Base-by-base conservation (phyloP, 2,113 vertebrate species). In the Connochaetes taurinus region DNA sequence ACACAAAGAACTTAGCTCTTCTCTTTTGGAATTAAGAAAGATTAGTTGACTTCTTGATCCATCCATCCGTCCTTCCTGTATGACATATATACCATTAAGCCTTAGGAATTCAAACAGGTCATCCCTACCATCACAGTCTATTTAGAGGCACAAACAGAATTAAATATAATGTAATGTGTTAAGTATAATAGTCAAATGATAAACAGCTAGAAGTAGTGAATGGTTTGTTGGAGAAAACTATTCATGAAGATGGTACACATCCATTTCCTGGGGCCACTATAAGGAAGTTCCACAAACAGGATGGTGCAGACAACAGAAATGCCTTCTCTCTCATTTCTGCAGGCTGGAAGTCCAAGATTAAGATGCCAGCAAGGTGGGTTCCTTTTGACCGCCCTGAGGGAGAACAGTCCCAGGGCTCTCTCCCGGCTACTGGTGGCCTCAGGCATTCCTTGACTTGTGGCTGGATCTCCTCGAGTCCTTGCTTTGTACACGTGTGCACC, bases 11-110 rank as follows among this genome's bases (percentile, higher is more conserved):
- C 87, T 40, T 90, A 40, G 50, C 6, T 96, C 94, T 90, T 94
- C 87, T 96, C 74, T 88, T 58, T 83, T 53, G n/a, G 87, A 97
- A 93, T 45, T 13, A n/a, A 80, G 60, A 89, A 13, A 87, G 29
- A 91, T 0, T 50, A 40, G 55, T 15, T 53, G 17, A 53, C 25
- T 58, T 43, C 71, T n/a, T 74, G 80, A 71, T 45, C 17, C 62
- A 60, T 23, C 7, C 33, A 43, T 53, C 40, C 2, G 9, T 31
- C 50, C 84, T 57, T 71, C 47, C 76, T 33, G 78, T 29, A 17
- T 50, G 55, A 14, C 36, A 76, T 4, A 8, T 13, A 45, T 3
- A 27, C 21, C 19, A 12, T 25, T 7, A 86, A 27, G 14, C 21
- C 21, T 74, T 64, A 60, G 16, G 17, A 33, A 76, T 25, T 47